These are phyloP conservation scores for Drosophila melanosoma DNA, from an alignment of 2,888 invertebrate genomes.

Conservation along the genomic window DNA sequence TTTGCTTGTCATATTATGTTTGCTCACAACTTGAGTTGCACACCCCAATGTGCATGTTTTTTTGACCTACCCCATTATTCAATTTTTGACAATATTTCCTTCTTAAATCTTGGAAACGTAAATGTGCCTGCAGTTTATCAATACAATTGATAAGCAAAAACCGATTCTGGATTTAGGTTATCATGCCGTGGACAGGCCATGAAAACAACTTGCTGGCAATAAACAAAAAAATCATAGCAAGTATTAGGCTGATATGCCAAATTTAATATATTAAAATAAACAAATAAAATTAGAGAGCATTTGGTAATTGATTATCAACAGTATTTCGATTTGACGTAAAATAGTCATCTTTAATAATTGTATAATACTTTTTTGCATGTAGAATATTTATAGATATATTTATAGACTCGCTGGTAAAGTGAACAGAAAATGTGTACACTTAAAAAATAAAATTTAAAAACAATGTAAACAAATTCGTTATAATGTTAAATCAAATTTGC, in stretches of 20 bases:
- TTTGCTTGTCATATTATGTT: not conserved
- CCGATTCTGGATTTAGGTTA: not conserved
- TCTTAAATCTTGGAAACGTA: too few relatives aligned
- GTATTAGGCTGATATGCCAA: not conserved
- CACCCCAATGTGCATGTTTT: not conserved
- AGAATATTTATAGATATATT: not conserved
- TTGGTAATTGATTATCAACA: too few relatives aligned
- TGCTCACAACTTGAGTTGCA: not conserved
- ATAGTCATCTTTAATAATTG: not conserved
- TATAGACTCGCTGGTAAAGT: not conserved
- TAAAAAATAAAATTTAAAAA: not conserved
- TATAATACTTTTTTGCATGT: not conserved
- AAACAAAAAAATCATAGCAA: not conserved
- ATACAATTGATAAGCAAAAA: not conserved
- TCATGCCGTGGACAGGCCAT: not conserved
- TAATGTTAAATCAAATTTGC: slow-evolving; percentile 29
- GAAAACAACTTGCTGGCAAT: not conserved
- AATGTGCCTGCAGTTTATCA: too few relatives aligned
- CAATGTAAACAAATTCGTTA: slow-evolving; percentile 15
- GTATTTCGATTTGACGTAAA: not conserved
- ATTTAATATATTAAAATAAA: not conserved
- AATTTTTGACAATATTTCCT: too few relatives aligned
- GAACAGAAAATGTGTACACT: not conserved
- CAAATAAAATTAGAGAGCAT: not conserved
- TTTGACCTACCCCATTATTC: not conserved